These are phyloP conservation scores for Diplosoma virens DNA, from an alignment of 23 tunicate genomes.

Conservation along the genomic window DNA sequence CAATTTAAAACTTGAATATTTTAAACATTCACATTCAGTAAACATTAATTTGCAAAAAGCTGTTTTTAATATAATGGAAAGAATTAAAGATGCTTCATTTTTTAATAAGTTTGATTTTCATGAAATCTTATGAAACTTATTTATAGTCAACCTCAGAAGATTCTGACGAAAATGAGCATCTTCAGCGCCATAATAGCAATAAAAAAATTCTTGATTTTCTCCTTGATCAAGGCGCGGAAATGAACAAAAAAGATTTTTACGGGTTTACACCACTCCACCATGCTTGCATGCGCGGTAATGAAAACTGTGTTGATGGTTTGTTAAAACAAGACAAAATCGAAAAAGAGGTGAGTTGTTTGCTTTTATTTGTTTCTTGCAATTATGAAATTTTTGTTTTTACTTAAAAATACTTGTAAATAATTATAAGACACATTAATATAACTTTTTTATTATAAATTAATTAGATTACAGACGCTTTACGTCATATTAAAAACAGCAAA, in stretches of 20 bases:
- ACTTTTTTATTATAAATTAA: neutral
- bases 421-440: neutral
- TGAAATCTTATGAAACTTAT: no score
- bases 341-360: slow-evolving; percentile 72
- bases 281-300: slow-evolving; percentile 68
- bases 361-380: neutral
- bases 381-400: no score
- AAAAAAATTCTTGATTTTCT: slow-evolving; percentile 37
- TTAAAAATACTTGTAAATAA: no score
- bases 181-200: slow-evolving; percentile 32
- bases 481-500: no score
- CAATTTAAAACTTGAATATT: no score
- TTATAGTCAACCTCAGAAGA: no score
- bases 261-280: slow-evolving; percentile 78
- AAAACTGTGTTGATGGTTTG: slow-evolving; percentile 21
- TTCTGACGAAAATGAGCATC: slow-evolving; percentile 28
- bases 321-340: slow-evolving; percentile 41
- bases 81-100: no score
- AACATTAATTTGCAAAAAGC: no score
- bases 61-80: no score
- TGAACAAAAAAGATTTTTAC: slow-evolving; percentile 73
- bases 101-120: no score
- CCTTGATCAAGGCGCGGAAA: slow-evolving; percentile 38
- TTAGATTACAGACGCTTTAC: neutral
- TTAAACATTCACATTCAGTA: no score